Evolutionary conservation across 2,113 vertebrate genomes (phyloP).

Genomic region (Chlamydotis undulata): DNA sequence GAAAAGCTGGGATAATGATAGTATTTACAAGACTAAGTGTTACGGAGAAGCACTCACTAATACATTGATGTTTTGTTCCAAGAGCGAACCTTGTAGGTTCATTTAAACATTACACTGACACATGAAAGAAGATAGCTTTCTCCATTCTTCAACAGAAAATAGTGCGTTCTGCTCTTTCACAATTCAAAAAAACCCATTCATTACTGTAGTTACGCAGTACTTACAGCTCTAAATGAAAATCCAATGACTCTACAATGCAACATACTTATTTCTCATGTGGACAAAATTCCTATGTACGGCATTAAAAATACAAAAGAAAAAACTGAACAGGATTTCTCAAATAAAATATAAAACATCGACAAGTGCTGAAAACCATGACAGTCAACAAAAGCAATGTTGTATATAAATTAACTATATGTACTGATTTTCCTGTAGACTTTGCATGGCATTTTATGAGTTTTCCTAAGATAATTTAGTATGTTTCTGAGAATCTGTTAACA

Average conservation of each 20-base stretch:
- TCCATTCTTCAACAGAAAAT: not conserved
- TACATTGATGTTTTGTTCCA: not conserved
- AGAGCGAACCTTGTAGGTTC: not conserved
- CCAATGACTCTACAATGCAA: not conserved
- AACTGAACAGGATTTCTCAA: not conserved
- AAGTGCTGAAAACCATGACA: not conserved
- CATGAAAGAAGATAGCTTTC: not conserved
- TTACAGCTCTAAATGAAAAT: not conserved
- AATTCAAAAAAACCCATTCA: not conserved
- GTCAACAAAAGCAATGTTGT: not conserved
- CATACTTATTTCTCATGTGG: not conserved
- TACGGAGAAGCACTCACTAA: not conserved
- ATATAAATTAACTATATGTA: not conserved
- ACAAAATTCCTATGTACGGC: not conserved
- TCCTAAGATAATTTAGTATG: not conserved
- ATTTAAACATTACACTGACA: not conserved
- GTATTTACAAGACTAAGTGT: not conserved
- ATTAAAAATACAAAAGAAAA: not conserved
- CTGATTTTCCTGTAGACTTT: not conserved
- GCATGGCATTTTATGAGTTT: not conserved
- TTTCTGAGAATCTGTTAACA: not conserved
- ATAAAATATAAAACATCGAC: not conserved
- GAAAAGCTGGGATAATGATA: not conserved
- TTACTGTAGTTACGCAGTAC: not conserved
- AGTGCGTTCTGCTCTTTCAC: not conserved